A percentile compares a stretch with the other conserved stretches of the same genome.
These are phyloP conservation scores for Synodontis membranacea DNA, from an alignment of 2,113 vertebrate genomes.

Conservation along the genomic window DNA sequence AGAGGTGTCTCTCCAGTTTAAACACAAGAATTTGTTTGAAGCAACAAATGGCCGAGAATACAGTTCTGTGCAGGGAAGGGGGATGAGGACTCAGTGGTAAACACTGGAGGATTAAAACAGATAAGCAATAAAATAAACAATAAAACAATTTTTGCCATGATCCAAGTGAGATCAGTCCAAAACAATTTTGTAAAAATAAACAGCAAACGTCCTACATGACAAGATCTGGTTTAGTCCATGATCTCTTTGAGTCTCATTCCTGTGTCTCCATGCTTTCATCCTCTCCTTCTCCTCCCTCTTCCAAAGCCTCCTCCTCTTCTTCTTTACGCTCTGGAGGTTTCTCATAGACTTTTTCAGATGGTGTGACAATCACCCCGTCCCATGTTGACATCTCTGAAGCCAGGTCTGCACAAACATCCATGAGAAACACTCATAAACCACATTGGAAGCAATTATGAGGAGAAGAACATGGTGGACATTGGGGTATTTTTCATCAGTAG, in stretches of 20 bases:
- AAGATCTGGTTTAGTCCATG: background rate
- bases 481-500: background rate
- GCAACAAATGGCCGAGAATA: background rate
- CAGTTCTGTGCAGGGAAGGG: background rate
- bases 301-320: conserved; percentile 90
- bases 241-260: conserved; percentile 71
- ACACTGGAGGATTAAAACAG: background rate
- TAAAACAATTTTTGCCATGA: background rate
- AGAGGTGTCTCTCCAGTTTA: background rate
- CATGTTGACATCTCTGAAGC: conserved; percentile 94
- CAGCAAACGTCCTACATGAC: background rate
- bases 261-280: conserved; percentile 94
- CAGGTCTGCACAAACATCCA: conserved; percentile 73
- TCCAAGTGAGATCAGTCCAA: background rate
- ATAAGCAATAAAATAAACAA: background rate
- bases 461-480: background rate
- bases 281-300: conserved; percentile 87
- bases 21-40: conserved; percentile 3
- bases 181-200: background rate
- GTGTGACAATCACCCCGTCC: conserved; percentile 96
- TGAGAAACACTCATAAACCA: background rate
- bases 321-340: conserved; percentile 96
- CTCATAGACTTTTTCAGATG: conserved; percentile 95
- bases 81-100: background rate
- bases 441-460: background rate